Evolutionary conservation across 2,888 invertebrate species (phyloP).

Genomic region (Plebejus melissa): DNA sequence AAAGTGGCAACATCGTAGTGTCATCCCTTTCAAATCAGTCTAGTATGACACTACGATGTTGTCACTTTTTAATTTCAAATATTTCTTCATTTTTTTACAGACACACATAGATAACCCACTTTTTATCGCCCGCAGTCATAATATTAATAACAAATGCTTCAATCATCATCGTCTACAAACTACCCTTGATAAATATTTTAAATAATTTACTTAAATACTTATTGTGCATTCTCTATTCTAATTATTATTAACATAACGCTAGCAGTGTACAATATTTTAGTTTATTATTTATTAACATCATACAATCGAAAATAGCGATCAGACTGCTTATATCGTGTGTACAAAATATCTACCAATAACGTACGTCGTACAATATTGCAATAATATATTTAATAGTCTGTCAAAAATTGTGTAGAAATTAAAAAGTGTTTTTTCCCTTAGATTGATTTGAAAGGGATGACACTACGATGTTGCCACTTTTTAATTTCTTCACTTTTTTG

Average conservation of each 20-base stretch:
- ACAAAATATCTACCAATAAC: neutral
- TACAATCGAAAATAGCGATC: neutral
- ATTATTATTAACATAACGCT: neutral
- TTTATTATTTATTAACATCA: neutral
- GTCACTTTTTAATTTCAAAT: no score
- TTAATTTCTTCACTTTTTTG: no score
- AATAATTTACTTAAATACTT: neutral
- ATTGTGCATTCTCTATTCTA: constrained; percentile 8
- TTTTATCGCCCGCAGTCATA: neutral
- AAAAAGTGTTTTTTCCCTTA: no score
- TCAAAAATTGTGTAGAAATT: no score
- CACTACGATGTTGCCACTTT: neutral
- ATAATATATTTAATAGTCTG: no score
- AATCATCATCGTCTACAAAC: neutral
- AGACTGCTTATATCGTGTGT: neutral
- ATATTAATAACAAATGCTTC: neutral
- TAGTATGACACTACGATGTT: no score
- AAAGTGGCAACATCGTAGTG: no score
- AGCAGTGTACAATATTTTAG: constrained; percentile 1
- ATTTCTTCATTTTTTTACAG: no score
- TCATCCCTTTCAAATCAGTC: no score
- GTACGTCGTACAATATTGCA: neutral
- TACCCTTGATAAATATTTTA: neutral
- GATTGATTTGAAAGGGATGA: no score
- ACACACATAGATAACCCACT: neutral